A percentile compares a stretch with the other conserved stretches of the same genome.
Evolutionary conservation across 2,888 invertebrate species (phyloP).

Genomic region (Corythucha ciliata): DNA sequence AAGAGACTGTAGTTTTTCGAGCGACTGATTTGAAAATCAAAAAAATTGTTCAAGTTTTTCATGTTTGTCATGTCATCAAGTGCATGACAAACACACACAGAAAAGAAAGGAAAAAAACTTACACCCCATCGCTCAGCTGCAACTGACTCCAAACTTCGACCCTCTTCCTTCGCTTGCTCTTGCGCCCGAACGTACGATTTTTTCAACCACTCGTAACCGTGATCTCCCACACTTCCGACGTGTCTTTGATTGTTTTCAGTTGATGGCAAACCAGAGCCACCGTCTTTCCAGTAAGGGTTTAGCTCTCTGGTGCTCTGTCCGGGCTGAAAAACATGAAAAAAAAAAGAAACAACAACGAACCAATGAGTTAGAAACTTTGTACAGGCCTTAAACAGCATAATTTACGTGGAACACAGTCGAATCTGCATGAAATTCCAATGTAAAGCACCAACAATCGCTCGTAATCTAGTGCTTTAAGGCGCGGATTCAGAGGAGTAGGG

Average conservation of each 20-base stretch:
- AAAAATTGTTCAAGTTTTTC: constrained; percentile 4
- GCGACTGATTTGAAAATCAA: constrained; percentile 43
- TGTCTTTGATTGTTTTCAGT: not conserved
- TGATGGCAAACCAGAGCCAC: constrained; percentile 78
- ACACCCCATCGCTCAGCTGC: constrained; percentile 52
- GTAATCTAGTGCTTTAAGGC: no score
- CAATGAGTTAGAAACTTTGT: no score
- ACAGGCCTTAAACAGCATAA: no score
- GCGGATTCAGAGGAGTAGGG: no score
- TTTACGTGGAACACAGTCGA: no score
- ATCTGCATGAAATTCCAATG: no score
- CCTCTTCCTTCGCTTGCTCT: constrained; percentile 48
- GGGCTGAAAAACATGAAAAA: constrained; percentile 17
- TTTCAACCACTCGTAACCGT: constrained; percentile 47
- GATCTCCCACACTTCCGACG: constrained; percentile 42
- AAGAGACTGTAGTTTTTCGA: constrained; percentile 45
- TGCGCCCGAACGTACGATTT: constrained; percentile 47
- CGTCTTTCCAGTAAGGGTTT: constrained; percentile 88
- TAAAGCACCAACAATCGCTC: no score
- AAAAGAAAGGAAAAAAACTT: constrained; percentile 36
- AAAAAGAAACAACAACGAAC: no score
- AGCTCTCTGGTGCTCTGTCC: constrained; percentile 65
- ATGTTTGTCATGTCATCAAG: not conserved
- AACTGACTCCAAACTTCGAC: constrained; percentile 47
- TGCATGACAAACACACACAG: no score